Conservation (phyloP, 2,797 vertebrate species). For the Anabacerthia variegaticeps region DNA sequence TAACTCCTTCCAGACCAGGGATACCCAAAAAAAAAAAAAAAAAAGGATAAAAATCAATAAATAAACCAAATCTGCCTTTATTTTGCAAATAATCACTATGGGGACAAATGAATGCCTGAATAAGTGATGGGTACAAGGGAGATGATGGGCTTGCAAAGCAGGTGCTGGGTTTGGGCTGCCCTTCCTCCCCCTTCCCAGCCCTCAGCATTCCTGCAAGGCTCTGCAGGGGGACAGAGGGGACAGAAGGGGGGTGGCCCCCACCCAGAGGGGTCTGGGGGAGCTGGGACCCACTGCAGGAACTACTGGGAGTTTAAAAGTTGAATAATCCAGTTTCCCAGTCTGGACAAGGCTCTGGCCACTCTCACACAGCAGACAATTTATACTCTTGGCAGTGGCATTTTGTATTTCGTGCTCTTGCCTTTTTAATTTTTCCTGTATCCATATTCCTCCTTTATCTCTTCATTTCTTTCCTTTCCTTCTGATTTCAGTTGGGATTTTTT, state of each 20-base stretch:
- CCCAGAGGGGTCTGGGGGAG: fast-evolving
- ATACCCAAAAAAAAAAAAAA: background rate
- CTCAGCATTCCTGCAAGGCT: fast-evolving
- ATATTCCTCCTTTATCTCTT: background rate
- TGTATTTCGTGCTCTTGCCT: background rate
- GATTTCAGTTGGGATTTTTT: background rate
- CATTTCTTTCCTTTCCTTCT: background rate
- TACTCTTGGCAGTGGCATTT: background rate
- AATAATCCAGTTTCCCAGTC: fast-evolving
- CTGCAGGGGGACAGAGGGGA: fast-evolving
- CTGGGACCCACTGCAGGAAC: background rate
- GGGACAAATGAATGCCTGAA: background rate
- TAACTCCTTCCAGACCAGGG: constrained; percentile 46
- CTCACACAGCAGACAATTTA: background rate
- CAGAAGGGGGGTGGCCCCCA: background rate
- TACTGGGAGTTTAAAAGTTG: background rate
- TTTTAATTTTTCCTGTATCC: background rate
- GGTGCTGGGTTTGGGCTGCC: background rate
- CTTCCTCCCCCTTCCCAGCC: background rate
- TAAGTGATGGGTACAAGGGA: background rate
- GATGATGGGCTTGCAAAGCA: fast-evolving
- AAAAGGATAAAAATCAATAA: no score
- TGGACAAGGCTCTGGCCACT: background rate
- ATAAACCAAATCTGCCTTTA: background rate
- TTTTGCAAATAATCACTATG: fast-evolving